Conservation (phyloP, 2,113 vertebrate genomes). For the Callipepla squamata region DNA sequence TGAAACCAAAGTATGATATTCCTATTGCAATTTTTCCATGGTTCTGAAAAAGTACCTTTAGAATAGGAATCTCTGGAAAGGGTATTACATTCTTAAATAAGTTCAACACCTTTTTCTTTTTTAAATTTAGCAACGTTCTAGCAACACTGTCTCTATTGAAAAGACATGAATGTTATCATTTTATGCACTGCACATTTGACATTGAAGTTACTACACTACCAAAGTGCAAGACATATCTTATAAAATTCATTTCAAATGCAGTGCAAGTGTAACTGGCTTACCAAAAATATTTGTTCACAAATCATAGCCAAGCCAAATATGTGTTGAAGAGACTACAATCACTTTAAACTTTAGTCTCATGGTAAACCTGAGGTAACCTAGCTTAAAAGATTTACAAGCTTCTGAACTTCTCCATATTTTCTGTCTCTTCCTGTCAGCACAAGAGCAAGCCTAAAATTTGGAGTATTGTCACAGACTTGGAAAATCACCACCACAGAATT, state of each 20-base stretch:
- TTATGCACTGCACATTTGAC: background rate
- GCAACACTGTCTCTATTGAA: background rate
- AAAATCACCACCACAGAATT: background rate
- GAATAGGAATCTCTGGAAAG: background rate
- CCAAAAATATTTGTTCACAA: background rate
- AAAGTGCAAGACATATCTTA: background rate
- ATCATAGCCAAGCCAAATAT: background rate
- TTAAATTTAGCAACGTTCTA: background rate
- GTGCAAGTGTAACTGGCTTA: background rate
- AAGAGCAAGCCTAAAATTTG: background rate
- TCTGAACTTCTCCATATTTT: background rate
- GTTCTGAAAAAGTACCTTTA: background rate
- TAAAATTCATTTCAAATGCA: too few relatives aligned
- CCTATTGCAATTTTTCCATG: background rate
- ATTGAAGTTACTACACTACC: background rate
- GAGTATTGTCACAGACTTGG: background rate
- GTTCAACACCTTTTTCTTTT: background rate
- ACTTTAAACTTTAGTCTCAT: background rate
- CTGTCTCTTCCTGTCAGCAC: background rate
- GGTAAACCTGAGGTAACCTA: background rate
- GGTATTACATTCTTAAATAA: background rate
- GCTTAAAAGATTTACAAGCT: background rate
- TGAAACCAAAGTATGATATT: background rate
- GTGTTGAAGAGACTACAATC: fast-evolving
- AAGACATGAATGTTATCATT: background rate